Conservation (phyloP, 2,113 vertebrate genomes). For the Cyprinodon brontotheroides region DNA sequence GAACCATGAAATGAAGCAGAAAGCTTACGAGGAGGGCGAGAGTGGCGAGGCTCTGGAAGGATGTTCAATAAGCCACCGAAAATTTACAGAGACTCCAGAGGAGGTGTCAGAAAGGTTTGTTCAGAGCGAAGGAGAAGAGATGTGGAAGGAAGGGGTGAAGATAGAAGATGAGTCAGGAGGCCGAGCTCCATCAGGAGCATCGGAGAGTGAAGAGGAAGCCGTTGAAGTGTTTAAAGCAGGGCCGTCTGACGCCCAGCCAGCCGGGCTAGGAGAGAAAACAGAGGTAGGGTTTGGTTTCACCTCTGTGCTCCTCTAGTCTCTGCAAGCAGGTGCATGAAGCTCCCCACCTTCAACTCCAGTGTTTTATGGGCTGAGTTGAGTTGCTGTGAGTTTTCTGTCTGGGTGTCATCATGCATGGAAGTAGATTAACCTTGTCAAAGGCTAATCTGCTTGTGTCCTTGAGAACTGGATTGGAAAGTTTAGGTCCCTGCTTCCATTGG, state of each 20-base stretch:
- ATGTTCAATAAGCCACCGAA: conserved; percentile 57
- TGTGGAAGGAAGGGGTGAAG: conserved; percentile 15
- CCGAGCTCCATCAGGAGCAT: conserved; percentile 1
- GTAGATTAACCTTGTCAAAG: not conserved
- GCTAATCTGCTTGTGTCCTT: conserved; percentile 35
- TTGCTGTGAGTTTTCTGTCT: conserved; percentile 1
- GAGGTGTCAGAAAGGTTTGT: conserved; percentile 39
- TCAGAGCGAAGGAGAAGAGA: conserved; percentile 34
- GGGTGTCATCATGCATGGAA: not conserved
- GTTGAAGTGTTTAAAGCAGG: conserved; percentile 36
- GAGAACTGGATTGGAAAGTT: conserved; percentile 62
- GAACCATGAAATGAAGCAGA: not conserved
- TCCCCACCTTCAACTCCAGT: conserved; percentile 52
- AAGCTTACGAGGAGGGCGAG: conserved; percentile 41
- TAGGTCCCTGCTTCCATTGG: not conserved
- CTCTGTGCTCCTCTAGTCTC: conserved; percentile 20
- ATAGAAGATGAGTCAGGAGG: conserved; percentile 24
- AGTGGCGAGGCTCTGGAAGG: conserved; percentile 45
- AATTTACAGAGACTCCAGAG: conserved; percentile 16
- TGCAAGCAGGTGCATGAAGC: conserved; percentile 36
- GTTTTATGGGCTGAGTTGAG: conserved; percentile 50
- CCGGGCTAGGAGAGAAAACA: conserved; percentile 19
- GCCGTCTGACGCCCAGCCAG: conserved; percentile 1
- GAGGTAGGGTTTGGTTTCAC: conserved; percentile 71
- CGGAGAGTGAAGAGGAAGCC: conserved; percentile 38